Evolutionary conservation across 1,140 invertebrate genomes (phyloP), one percentile per base, ranked within the genome.

Genomic region (Tyrophagus putrescentiae): DNA sequence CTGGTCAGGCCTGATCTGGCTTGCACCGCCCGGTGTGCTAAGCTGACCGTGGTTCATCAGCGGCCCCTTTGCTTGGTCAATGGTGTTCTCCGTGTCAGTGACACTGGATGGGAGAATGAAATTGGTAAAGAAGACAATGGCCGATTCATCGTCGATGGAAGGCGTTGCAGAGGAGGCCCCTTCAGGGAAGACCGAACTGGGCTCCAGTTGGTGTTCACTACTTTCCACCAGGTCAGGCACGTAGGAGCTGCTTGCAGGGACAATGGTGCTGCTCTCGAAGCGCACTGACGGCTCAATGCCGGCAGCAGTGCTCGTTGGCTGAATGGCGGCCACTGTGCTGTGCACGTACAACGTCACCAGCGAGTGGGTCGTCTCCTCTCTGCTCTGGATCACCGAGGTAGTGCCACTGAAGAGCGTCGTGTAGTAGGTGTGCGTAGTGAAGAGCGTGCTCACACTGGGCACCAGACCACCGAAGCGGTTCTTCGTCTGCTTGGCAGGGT

Each of bases 401-500:
- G 61, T 60, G 29, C 62, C 66, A n/a, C 57, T 61, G 28, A 68
- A 66, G 9, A 66, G 36, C 11, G 67, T 68, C 11, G 67, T 68
- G 28, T 64, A 68, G 50, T 65, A 68, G 3, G 67, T 68, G 27
- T 65, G 60, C 2, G 67, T 68, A 4, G 62, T 67, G 39, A 61
- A 65, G 21, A 67, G 60, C 5, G 67, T 68, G 1, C 56, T 44
- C 33, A 68, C 57, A 4, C 65, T 68, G 27, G 67, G 67, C 0
- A 68, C 61, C 28, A 68, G 44, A 6, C 52, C 62, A 28, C 34
- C 45, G 29, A 60, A 62, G 27, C 60, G 32, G 50, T 63, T 58
- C 29, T 56, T 50, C 18, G 62, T 60, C 31, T 27, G 25, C 57
- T 63, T 60, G 33, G 62, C 23, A 18, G 54, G 11, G 31, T 54